phyloP scores from a whole-genome alignment of 30 jellyfish, hydroid and myxozoan genomes.

The Hydractinia symbiolongicarpus region DNA sequence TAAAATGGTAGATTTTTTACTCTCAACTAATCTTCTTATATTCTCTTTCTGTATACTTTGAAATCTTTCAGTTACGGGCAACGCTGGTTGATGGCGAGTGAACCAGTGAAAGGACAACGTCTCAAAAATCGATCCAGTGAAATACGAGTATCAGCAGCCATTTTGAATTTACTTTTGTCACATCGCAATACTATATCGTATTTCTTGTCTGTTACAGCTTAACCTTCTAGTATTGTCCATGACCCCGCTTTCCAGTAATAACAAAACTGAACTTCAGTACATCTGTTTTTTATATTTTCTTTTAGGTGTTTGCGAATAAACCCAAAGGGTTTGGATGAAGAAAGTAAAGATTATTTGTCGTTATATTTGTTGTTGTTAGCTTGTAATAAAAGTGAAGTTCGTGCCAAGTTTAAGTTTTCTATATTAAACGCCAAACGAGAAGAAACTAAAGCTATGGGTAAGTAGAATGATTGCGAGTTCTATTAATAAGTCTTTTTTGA shows the following conservation, averaged over 20 bases:
- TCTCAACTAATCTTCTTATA: neutral
- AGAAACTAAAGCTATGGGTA: conserved; percentile 99
- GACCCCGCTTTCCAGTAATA: neutral
- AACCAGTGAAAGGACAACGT: no score
- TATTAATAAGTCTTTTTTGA: no score
- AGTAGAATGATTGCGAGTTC: neutral
- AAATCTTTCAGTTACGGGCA: no score
- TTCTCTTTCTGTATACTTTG: no score
- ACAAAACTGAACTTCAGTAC: neutral
- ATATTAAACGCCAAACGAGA: conserved; percentile 89
- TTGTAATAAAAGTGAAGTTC: conserved; percentile 90
- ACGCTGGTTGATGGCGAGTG: no score
- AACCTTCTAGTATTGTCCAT: no score
- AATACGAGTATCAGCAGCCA: neutral
- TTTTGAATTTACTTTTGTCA: neutral
- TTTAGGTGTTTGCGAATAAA: conserved; percentile 92
- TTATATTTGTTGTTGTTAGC: conserved; percentile 65
- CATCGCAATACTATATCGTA: neutral
- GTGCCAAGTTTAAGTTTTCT: conserved; percentile 97
- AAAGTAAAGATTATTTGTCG: conserved; percentile 92
- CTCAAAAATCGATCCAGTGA: no score
- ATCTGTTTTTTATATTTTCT: neutral
- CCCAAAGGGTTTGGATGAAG: conserved; percentile 97
- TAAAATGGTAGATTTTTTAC: conserved; percentile 65
- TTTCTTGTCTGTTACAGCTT: no score